Percentiles rank a stretch among this genome's conserved stretches.
phyloP scores from a whole-genome alignment of 2,888 invertebrate species.

The Orthonevra nobilis region DNA sequence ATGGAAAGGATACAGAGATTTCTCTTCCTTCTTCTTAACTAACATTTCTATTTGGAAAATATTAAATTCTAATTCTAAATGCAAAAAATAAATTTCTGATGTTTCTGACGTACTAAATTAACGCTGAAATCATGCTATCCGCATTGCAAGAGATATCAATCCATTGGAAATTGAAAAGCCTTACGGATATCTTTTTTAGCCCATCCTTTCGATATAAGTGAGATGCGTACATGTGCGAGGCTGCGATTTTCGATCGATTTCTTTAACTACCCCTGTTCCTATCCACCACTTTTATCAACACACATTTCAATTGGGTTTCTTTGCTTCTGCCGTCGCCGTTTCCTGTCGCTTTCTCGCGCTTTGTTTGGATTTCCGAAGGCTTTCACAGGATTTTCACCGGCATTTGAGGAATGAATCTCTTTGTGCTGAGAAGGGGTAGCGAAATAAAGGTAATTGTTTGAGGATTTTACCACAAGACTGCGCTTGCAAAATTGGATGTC shows the following conservation, averaged over 20 bases:
- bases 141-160: too few relatives aligned
- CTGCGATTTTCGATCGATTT: conserved; percentile 27
- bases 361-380: not conserved
- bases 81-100: too few relatives aligned
- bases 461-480: conserved; percentile 25
- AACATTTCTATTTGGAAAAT: too few relatives aligned
- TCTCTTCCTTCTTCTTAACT: too few relatives aligned
- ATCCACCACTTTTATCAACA: conserved; percentile 25
- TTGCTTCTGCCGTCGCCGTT: not conserved
- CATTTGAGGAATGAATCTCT: conserved; percentile 26
- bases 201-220: too few relatives aligned
- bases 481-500: conserved; percentile 8
- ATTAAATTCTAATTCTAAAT: too few relatives aligned
- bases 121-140: too few relatives aligned
- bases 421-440: conserved; percentile 1
- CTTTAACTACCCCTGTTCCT: conserved; percentile 12
- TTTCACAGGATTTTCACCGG: conserved; percentile 15
- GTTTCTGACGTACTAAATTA: too few relatives aligned
- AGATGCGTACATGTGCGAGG: too few relatives aligned
- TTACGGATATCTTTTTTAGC: too few relatives aligned
- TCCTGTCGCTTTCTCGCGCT: not conserved
- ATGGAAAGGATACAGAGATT: too few relatives aligned
- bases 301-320: conserved; percentile 26
- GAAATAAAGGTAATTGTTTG: conserved; percentile 35
- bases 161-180: too few relatives aligned